These are phyloP conservation scores for Muricea muricata DNA, from an alignment of 92 coral and sea anemone species.

Conservation along the genomic window DNA sequence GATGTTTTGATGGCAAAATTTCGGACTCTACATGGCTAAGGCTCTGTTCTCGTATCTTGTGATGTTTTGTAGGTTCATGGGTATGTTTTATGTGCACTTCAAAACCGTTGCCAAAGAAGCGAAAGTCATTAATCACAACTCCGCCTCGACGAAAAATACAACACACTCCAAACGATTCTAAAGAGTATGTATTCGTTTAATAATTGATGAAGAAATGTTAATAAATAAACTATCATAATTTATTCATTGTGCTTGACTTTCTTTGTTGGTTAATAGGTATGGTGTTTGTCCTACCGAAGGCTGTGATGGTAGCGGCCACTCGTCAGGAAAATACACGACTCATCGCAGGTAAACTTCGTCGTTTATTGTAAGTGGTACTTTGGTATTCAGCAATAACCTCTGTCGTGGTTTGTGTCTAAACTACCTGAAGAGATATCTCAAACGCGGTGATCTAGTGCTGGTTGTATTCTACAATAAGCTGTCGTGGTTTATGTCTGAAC, in stretches of 20 bases:
- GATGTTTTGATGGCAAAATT: no score
- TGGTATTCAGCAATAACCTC: no score
- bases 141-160: conserved; percentile 98
- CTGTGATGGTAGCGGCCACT: conserved; percentile 95
- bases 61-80: conserved; percentile 81
- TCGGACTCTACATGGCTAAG: no score
- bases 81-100: conserved; percentile 90
- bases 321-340: conserved; percentile 84
- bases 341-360: conserved; percentile 90
- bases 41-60: background rate
- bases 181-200: background rate
- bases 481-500: no score
- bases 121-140: conserved; percentile 86
- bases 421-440: no score
- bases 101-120: conserved; percentile 90
- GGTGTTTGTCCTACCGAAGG: conserved; percentile 95
- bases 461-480: no score
- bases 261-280: background rate
- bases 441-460: no score
- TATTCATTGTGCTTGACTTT: background rate
- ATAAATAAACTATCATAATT: background rate
- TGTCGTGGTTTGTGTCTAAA: no score
- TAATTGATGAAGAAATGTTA: conserved; percentile 1
- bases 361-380: no score
- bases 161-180: conserved; percentile 54